Conservation (phyloP, 2,888 invertebrate species). For the Sericinus montela region DNA sequence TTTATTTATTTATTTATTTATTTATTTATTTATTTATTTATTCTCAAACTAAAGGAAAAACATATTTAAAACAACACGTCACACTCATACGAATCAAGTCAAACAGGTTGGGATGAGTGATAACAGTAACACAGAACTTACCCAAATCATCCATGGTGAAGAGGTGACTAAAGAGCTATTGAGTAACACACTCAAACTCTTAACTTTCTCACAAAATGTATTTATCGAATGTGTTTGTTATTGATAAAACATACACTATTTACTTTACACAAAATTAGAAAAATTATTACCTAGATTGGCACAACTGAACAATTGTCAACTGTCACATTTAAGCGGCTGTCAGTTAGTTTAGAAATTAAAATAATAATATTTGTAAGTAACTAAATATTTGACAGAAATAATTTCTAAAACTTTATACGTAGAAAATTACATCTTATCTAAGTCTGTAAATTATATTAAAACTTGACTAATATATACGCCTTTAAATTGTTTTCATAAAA, state of each 20-base stretch:
- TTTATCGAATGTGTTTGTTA: slow-evolving; percentile 18
- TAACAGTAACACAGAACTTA: slow-evolving; percentile 68
- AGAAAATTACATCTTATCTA: too few species aligned
- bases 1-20: too few species aligned
- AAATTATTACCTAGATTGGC: slow-evolving; percentile 35
- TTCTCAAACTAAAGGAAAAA: slow-evolving; percentile 1
- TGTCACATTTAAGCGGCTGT: slow-evolving; percentile 2
- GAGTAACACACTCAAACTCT: slow-evolving; percentile 24
- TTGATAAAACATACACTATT: slow-evolving; percentile 2
- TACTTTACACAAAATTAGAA: slow-evolving; percentile 2
- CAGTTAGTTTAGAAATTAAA: slow-evolving; percentile 8
- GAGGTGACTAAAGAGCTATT: slow-evolving; percentile 18
- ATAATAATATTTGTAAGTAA: too few species aligned
- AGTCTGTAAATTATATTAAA: too few species aligned
- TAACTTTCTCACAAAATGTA: background rate
- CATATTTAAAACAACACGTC: slow-evolving; percentile 59
- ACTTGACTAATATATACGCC: too few species aligned
- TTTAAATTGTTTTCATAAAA: too few species aligned
- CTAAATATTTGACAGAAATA: too few species aligned
- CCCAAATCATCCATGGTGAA: slow-evolving; percentile 71
- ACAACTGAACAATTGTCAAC: slow-evolving; percentile 34
- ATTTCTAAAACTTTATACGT: too few species aligned
- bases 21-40: too few species aligned
- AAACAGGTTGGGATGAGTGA: slow-evolving; percentile 72
- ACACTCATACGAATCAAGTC: slow-evolving; percentile 39